Conservation (phyloP, 2,113 vertebrate genomes). For the Sapajus apella region DNA sequence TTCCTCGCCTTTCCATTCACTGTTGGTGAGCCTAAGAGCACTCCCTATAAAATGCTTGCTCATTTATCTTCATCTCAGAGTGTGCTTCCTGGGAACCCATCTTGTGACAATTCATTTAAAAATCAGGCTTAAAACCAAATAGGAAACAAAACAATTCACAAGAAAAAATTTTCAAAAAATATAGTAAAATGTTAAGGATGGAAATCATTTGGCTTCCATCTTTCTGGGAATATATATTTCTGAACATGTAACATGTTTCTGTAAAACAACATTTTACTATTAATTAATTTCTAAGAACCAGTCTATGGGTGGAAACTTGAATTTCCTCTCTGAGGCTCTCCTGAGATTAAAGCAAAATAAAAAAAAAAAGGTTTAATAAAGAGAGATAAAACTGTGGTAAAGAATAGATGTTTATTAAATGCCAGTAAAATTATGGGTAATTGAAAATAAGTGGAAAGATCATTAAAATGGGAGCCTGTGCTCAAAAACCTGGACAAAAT, state of each 20-base stretch:
- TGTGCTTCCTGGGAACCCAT: neutral
- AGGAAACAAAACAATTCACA: slow-evolving; percentile 1
- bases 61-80: neutral
- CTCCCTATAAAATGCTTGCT: neutral
- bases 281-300: neutral
- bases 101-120: neutral
- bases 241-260: neutral
- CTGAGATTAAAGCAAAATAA: neutral
- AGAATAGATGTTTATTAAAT: neutral
- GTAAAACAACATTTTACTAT: neutral
- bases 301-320: neutral
- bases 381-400: neutral
- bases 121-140: neutral
- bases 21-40: neutral
- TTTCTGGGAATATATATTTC: neutral
- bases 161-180: neutral
- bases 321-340: neutral
- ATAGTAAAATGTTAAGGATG: neutral
- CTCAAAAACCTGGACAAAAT: neutral
- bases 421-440: neutral
- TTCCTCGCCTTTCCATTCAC: neutral
- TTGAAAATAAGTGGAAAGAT: neutral
- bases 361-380: neutral
- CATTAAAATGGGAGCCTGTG: neutral
- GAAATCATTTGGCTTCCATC: neutral